A percentile compares a stretch with the other conserved stretches of the same genome.
These are phyloP conservation scores for Drosophila persimilis DNA, from an alignment of 1,140 invertebrate genomes.

Conservation along the genomic window DNA sequence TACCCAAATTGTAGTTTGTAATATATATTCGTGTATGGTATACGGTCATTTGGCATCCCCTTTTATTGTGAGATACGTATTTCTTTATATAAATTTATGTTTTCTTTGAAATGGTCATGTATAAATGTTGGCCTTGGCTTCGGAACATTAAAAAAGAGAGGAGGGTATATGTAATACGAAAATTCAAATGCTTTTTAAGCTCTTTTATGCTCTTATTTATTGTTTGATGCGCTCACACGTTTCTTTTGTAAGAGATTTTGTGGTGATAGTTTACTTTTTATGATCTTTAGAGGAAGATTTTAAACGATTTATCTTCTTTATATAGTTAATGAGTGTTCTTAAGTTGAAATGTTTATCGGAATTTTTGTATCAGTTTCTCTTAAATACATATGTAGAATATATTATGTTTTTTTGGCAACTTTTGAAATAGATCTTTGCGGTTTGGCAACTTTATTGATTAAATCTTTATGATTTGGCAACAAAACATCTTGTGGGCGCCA, in stretches of 20 bases:
- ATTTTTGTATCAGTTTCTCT: too few species aligned
- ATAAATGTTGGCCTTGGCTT: slow-evolving; percentile 29
- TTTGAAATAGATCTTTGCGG: neutral
- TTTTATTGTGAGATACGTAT: slow-evolving; percentile 20
- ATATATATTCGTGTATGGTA: neutral
- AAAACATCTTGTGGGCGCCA: slow-evolving; percentile 7
- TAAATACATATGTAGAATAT: neutral
- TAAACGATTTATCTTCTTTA: too few species aligned
- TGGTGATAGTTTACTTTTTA: neutral
- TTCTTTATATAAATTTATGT: slow-evolving; percentile 18
- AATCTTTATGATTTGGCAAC: slow-evolving; percentile 32
- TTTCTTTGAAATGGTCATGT: slow-evolving; percentile 15
- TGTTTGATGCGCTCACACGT: neutral
- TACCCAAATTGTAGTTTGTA: slow-evolving; percentile 5
- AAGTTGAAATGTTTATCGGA: too few species aligned
- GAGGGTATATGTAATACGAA: slow-evolving; percentile 15
- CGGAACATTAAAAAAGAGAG: neutral
- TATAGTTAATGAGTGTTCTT: too few species aligned
- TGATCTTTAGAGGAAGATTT: too few species aligned
- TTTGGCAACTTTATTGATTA: slow-evolving; percentile 21
- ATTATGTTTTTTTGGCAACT: neutral
- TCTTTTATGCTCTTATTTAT: slow-evolving; percentile 25
- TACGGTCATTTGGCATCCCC: neutral
- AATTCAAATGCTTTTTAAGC: slow-evolving; percentile 46
- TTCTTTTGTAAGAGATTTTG: slow-evolving; percentile 4